Evolutionary conservation across 2,888 invertebrate genomes (phyloP).

Genomic region (Ceratothoa steindachneri): DNA sequence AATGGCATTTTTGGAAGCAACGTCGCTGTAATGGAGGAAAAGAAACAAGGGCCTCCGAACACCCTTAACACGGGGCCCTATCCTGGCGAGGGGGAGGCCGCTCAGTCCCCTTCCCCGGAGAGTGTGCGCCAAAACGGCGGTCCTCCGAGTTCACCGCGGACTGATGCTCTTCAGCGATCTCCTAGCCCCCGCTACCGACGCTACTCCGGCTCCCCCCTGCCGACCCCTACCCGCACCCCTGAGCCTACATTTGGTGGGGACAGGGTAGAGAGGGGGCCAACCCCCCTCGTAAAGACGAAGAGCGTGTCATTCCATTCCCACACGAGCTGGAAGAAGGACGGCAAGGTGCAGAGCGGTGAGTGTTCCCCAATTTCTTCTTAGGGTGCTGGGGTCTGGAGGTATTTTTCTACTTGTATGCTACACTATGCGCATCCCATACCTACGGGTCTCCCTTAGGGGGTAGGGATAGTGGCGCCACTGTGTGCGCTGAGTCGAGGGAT

Average conservation of each 20-base stretch:
- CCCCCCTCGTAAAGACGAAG: slow-evolving; percentile 49
- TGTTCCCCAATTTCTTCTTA: slow-evolving; percentile 11
- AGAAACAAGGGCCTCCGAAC: background rate
- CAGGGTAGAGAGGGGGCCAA: background rate
- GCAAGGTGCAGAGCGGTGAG: slow-evolving; percentile 59
- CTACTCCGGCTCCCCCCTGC: slow-evolving; percentile 37
- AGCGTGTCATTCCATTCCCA: slow-evolving; percentile 52
- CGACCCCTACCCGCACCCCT: slow-evolving; percentile 36
- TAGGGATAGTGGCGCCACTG: too few relatives aligned
- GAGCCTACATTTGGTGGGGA: background rate
- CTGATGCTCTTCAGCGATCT: slow-evolving; percentile 27
- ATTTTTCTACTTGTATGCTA: background rate
- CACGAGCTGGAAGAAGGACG: slow-evolving; percentile 53
- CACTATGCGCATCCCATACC: background rate
- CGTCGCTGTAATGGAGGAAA: background rate
- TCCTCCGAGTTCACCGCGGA: slow-evolving; percentile 20
- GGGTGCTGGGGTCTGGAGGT: background rate
- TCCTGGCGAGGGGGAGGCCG: background rate
- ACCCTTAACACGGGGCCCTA: background rate
- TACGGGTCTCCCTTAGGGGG: too few relatives aligned
- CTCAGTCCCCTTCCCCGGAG: background rate
- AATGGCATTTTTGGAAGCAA: too few relatives aligned
- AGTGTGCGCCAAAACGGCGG: background rate
- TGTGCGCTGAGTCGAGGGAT: too few relatives aligned
- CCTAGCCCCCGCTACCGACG: slow-evolving; percentile 36